phyloP scores from a whole-genome alignment of 2,888 invertebrate genomes.

The Phaedon cochleariae region DNA sequence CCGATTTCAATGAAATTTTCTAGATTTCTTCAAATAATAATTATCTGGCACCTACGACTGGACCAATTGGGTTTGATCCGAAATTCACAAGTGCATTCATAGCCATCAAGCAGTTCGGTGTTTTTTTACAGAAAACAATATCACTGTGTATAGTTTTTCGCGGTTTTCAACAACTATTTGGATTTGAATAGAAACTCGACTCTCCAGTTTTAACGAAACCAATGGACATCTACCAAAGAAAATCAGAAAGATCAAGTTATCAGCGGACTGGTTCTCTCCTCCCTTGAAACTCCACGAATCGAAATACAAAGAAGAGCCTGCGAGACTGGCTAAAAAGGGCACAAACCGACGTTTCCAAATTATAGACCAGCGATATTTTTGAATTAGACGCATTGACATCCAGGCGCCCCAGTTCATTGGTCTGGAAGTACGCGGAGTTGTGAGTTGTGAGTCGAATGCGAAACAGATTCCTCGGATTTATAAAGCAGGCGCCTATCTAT shows the following conservation, averaged over 20 bases:
- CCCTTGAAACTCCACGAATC: not conserved
- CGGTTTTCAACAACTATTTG: no score
- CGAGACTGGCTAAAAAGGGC: not conserved
- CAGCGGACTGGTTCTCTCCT: not conserved
- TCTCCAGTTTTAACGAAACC: no score
- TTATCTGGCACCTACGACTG: no score
- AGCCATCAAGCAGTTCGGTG: no score
- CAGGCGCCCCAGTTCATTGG: constrained; percentile 39
- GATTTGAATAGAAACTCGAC: no score
- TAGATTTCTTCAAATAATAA: no score
- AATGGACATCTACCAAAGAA: not conserved
- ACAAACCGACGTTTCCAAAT: constrained; percentile 37
- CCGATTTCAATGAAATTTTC: no score
- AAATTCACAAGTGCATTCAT: no score
- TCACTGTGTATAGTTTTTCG: no score
- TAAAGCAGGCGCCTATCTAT: no score
- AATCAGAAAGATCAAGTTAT: not conserved
- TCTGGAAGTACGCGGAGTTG: constrained; percentile 11
- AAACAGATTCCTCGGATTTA: not conserved
- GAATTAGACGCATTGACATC: constrained; percentile 46
- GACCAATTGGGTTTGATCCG: no score
- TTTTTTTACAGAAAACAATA: no score
- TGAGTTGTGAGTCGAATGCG: constrained; percentile 21
- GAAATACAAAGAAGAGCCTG: not conserved
- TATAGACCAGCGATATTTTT: constrained; percentile 50